These are phyloP conservation scores for Myotis lucifugus DNA, from an alignment of 2,113 vertebrate species.

Conservation along the genomic window DNA sequence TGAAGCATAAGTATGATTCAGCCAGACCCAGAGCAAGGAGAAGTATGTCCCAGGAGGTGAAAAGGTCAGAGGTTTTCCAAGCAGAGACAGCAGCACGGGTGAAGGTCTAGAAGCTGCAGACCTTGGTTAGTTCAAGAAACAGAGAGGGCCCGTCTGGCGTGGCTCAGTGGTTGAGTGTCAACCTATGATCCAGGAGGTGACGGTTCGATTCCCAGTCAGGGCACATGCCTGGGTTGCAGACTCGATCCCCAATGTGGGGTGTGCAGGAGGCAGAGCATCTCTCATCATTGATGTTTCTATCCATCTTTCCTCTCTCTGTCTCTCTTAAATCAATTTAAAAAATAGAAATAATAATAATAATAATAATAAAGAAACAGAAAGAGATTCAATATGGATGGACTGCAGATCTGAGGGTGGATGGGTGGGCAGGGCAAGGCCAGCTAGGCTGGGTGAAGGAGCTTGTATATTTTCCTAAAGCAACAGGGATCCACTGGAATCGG, in stretches of 20 bases:
- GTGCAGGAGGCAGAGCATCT: no score
- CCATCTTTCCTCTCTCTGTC: no score
- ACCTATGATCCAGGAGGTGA: no score
- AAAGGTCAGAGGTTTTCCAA: not conserved
- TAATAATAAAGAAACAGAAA: not conserved
- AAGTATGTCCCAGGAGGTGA: not conserved
- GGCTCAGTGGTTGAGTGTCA: no score
- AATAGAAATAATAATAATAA: no score
- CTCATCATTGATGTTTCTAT: no score
- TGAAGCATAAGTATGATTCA: not conserved
- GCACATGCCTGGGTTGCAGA: no score
- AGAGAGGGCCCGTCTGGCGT: no score
- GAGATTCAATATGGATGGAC: no score
- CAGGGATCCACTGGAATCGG: not conserved
- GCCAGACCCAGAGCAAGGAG: not conserved
- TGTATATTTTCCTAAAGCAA: not conserved
- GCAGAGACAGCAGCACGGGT: not conserved
- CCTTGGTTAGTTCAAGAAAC: not conserved
- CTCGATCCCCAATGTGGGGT: no score
- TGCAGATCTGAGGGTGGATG: rapidly evolving
- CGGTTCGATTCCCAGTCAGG: no score
- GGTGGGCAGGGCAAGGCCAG: not conserved
- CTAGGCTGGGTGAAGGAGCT: not conserved
- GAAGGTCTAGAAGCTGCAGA: not conserved
- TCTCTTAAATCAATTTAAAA: no score